Evolutionary conservation across 2,888 invertebrate genomes (phyloP), one percentile per base, ranked within the genome.

Genomic region (Toxonevra muliebris): DNA sequence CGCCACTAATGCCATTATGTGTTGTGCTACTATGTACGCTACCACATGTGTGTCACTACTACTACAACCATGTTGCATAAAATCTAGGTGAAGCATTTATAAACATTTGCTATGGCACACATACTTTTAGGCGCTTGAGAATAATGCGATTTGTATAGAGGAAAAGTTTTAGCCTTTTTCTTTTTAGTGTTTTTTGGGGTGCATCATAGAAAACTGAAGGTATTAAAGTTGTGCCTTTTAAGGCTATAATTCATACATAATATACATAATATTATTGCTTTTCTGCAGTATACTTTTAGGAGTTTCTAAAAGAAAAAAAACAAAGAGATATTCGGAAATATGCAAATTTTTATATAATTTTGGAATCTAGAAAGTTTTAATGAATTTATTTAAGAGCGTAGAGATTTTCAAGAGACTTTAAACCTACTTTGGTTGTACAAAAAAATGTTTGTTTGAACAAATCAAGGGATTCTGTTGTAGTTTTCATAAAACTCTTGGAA

Each of bases 71-170:
- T 11, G 42, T 52, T 20, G n/a, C 54, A 42, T 13, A 12, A 52
- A 64, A 55, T 64, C 55, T 68, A 65, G 65, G 60, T 55, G 61
- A 68, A 68, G 57, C 65, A 48, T 53, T 43, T 58, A 61, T 13
- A 62, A 64, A 66, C 63, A 69, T 64, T 64, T 66, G 69, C 66
- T 69, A 30, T 30, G 2, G 30, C 30, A 30, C 30, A 61, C 69
- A 69, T 66, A 66, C 61, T 57, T 64, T 61, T 63, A 64, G 64
- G 64, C 64, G 64, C 57, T 66, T 41, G 12, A 19, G 19, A 57
- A 57, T 30, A 3, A 4, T 19, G n/a, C 9, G 11, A 20, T 20
- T 10, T 2, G 12, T 30, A 19, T 57, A 13, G 15, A 9, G 55
- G 12, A 55, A 12, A 13, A 55, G 15, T 55, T 30, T 20, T n/a